Evolutionary conservation across 2,888 invertebrate species (phyloP).

Genomic region (Cordilura impudica): DNA sequence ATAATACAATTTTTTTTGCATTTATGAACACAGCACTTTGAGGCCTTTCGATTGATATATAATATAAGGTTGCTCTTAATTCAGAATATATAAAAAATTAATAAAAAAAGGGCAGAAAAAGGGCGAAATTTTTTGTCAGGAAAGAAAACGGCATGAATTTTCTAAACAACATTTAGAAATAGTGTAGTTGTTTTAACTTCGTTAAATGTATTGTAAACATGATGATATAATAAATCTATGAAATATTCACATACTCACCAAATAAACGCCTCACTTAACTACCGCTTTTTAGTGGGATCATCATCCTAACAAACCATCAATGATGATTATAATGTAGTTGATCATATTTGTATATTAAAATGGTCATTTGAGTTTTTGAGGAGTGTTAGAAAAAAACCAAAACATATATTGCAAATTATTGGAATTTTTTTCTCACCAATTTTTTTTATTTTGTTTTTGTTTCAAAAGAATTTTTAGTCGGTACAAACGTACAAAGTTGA

Average conservation of each 20-base stretch:
- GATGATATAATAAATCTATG: constrained; percentile 25
- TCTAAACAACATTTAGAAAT: neutral
- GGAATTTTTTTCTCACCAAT: neutral
- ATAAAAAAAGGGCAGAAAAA: too few species aligned
- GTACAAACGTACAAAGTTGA: neutral
- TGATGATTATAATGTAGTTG: neutral
- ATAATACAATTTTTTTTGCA: too few species aligned
- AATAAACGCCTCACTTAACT: constrained; percentile 21
- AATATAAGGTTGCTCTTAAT: too few species aligned
- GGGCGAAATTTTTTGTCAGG: too few species aligned
- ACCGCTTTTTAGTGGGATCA: neutral
- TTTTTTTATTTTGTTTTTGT: neutral
- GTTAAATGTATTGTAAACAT: constrained; percentile 3
- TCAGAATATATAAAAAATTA: too few species aligned
- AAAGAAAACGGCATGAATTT: neutral
- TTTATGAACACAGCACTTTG: too few species aligned
- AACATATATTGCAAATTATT: neutral
- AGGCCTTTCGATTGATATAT: too few species aligned
- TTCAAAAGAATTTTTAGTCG: neutral
- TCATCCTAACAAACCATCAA: neutral
- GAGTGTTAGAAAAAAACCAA: neutral
- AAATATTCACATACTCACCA: neutral
- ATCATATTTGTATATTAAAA: neutral
- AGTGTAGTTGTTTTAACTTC: neutral
- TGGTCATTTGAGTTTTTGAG: neutral